Evolutionary conservation across 2,113 vertebrate species (phyloP), one percentile per base, ranked within the genome.

Genomic region (Perca fluviatilis): DNA sequence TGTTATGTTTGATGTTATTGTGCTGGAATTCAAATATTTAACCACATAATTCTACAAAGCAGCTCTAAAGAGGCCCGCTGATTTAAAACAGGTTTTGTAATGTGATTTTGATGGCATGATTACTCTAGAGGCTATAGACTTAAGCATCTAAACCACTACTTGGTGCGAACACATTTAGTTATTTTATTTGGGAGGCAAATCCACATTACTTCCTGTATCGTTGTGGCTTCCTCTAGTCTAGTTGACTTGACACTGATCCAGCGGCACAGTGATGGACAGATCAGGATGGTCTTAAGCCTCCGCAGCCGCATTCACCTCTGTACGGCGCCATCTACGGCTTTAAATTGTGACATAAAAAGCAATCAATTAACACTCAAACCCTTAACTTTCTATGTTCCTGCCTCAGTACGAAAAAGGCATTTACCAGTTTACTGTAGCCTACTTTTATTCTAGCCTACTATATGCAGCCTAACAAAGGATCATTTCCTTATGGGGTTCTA

Each of bases 131-230:
- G 27, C 19, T 62, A 9, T 1, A 25, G 6, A 25, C 25, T 15
- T 5, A 9, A 47, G 15, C 27, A 6, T 14, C 36, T 2, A 50
- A 13, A 33, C 36, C 15, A 51, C 11, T 1, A 1, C 6, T 13
- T 8, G 5, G 3, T 36, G 15, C 2, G 3, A 14, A 25, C 6
- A 47, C 4, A 53, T 21, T 12, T 18, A n/a, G 2, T 25, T 6
- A 25, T 80, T 73, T 91, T 90, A 88, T 84, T 91, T 90, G 6
- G 25, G 25, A 82, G 12, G 15, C 0, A 1, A 5, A 9, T 5
- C 49, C 12, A 10, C 21, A 3, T 23, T 0, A 11, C 27, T 86
- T 91, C 86, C 82, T 27, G 57, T 73, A 2, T 62, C 0, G 7
- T 0, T 6, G 15, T 6, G 0, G 27, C 71, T 88, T 58, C 60